Base-by-base conservation (phyloP, 2,888 invertebrate genomes). In the Pseudococcus viburni region DNA sequence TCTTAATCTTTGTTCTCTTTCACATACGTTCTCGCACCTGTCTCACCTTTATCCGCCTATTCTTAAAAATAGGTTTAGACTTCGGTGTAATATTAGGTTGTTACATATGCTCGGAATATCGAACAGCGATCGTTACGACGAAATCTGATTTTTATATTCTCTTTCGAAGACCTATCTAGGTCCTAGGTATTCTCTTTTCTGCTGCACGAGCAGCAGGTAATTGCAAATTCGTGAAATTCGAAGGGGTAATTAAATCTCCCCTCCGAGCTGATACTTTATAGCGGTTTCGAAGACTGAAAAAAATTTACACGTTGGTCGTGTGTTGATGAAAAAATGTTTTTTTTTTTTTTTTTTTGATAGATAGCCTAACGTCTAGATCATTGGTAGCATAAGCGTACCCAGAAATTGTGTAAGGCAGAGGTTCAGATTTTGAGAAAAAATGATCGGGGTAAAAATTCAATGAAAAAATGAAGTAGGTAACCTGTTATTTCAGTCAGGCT, bases 1-100 rank as follows among this genome's bases (percentile, higher is more conserved):
- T 86, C 86, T 86, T 77, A 48, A 48, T 86, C 51, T 86, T 86
- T 86, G 46, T 86, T 68, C 68, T 86, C 51, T 86, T 77, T 46
- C 73, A 86, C 86, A 86, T 68, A 77, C 86, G 51, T 48, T 77
- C 77, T 68, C 77, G 48, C 77, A 77, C 77, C 86, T 86, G 73
- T 86, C 86, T 26, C 48, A 42, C 86, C 80, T 80, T 80, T 80
- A 80, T 80, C 80, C 80, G 42, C 80, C 80, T 80, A 80, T 80
- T 80, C 42, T 33, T 80, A n/a, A 80, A 73, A 80, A 80, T 80
- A 80, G 80, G 80, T 80, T 80, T 42, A 33, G 26, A 33, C 42
- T 42, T 15, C n/a, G 59, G 33, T 42, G 80, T 80, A 80, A 80
- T 80, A 80, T 80, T 80, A 80, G 80, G 80, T 80, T 80, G 80